Percentiles rank a stretch among this genome's conserved stretches.
Conservation (phyloP, 2,113 vertebrate species). For the Eclectus roratus region DNA sequence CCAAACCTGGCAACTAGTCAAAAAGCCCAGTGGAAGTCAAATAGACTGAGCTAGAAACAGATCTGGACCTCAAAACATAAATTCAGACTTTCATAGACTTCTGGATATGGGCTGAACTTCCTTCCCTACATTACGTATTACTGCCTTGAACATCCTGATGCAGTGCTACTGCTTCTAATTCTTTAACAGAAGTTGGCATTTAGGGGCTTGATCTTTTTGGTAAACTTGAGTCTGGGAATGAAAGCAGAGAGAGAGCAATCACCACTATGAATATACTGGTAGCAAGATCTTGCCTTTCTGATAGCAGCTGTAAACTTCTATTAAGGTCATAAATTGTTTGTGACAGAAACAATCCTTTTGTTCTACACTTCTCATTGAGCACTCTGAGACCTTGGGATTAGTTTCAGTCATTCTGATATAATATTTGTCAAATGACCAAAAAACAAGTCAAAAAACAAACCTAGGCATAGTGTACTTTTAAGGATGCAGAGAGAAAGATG, state of each 20-base stretch:
- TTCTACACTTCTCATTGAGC: not conserved
- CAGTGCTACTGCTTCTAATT: not conserved
- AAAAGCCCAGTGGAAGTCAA: not conserved
- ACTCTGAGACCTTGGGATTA: constrained; percentile 2
- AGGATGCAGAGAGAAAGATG: not conserved
- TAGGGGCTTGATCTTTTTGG: not conserved
- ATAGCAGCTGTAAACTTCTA: constrained; percentile 47
- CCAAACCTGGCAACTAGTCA: not conserved
- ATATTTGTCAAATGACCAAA: constrained; percentile 28
- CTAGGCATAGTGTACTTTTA: not conserved
- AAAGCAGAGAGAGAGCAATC: not conserved
- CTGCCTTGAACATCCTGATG: not conserved
- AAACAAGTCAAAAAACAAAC: not conserved
- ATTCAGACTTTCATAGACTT: not conserved
- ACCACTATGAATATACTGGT: not conserved
- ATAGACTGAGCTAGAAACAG: not conserved
- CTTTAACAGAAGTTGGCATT: not conserved
- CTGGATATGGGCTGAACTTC: not conserved
- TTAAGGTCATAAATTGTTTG: constrained; percentile 51
- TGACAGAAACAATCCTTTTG: not conserved
- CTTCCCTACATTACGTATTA: not conserved
- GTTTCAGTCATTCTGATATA: not conserved
- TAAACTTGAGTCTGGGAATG: not conserved
- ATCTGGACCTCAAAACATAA: not conserved
- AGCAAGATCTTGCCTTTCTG: constrained; percentile 11